Evolutionary conservation across 2,797 vertebrate genomes (phyloP).

Genomic region (Philypnodon macrostomus): DNA sequence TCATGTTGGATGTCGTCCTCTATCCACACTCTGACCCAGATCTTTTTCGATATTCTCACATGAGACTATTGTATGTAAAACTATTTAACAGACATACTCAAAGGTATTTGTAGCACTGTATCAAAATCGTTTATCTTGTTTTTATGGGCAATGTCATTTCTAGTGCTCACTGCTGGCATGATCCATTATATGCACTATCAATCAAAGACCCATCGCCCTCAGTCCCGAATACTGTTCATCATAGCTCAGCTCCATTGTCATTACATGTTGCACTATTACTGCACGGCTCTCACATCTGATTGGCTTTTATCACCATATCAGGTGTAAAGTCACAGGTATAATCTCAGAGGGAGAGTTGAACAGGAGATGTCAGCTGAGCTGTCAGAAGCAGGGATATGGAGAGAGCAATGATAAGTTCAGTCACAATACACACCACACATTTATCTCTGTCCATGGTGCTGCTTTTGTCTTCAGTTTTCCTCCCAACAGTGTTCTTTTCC

Average conservation of each 20-base stretch:
- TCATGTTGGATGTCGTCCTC: constrained; percentile 62
- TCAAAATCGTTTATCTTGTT: constrained; percentile 10
- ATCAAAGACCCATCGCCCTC: constrained; percentile 35
- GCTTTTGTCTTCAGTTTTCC: constrained; percentile 6
- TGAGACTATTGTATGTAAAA: constrained; percentile 3
- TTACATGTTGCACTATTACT: constrained; percentile 19
- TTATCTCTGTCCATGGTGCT: constrained; percentile 33
- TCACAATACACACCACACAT: constrained; percentile 26
- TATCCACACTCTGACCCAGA: constrained; percentile 65
- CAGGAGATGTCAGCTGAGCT: constrained; percentile 26
- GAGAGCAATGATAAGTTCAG: constrained; percentile 6
- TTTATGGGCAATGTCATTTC: constrained; percentile 20
- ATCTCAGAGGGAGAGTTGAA: constrained; percentile 30
- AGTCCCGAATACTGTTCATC: constrained; percentile 26
- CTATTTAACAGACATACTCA: not conserved
- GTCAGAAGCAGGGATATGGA: not conserved
- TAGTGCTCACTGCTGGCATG: constrained; percentile 19
- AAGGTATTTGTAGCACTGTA: not conserved
- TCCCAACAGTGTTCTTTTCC: not conserved
- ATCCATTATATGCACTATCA: constrained; percentile 39
- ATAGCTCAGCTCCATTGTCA: constrained; percentile 13
- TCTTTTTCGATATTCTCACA: constrained; percentile 27
- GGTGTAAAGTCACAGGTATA: constrained; percentile 59
- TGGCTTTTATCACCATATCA: constrained; percentile 53
- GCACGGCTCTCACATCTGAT: constrained; percentile 52